A percentile compares a stretch with the other conserved stretches of the same genome.
phyloP scores from a whole-genome alignment of 2,113 vertebrate genomes.

The Aldabrachelys gigantea region DNA sequence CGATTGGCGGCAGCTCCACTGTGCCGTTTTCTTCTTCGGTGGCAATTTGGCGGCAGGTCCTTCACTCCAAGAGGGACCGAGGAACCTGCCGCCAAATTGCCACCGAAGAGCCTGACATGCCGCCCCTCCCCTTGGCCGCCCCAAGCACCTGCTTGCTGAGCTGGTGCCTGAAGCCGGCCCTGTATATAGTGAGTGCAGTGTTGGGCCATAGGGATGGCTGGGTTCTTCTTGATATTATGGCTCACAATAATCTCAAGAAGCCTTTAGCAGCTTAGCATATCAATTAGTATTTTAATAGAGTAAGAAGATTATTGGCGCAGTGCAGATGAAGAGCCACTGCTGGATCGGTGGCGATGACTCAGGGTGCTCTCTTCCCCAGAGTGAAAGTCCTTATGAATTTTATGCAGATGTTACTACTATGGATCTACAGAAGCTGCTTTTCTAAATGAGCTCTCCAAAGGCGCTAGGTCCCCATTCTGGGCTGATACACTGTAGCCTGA shows the following conservation, averaged over 20 bases:
- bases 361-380: not conserved
- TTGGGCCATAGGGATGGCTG: not conserved
- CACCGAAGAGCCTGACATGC: too few relatives aligned
- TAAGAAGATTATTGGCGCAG: not conserved
- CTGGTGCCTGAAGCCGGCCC: too few relatives aligned
- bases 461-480: not conserved
- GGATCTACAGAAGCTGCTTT: not conserved
- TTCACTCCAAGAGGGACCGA: too few relatives aligned
- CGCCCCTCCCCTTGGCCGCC: too few relatives aligned
- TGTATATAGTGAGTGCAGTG: not conserved
- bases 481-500: too few relatives aligned
- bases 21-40: too few relatives aligned
- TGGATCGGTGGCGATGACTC: not conserved
- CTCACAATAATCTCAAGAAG: not conserved
- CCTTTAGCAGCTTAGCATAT: not conserved
- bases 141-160: too few relatives aligned
- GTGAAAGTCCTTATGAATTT: not conserved
- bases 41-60: too few relatives aligned
- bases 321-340: not conserved
- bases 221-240: not conserved
- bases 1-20: too few relatives aligned
- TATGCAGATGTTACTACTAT: not conserved
- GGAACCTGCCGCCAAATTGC: too few relatives aligned
- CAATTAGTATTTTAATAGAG: not conserved
- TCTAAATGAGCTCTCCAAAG: not conserved